Base-by-base conservation (phyloP, 2,888 invertebrate species). In the Torymus auratus region DNA sequence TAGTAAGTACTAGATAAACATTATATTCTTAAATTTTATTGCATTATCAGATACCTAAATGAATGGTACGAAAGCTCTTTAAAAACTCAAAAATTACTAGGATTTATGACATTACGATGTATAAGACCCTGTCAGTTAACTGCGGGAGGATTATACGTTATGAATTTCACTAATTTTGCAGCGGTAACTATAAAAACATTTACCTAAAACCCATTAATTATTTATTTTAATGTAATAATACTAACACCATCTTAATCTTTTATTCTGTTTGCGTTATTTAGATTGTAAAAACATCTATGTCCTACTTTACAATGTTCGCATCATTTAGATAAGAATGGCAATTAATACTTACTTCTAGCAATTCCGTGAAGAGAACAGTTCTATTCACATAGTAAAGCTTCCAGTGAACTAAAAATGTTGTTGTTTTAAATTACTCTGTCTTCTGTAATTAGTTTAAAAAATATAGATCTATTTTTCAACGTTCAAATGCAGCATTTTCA, bases 221-320 rank as follows among this genome's bases (percentile, higher is more conserved):
- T 17, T n/a, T 5, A 5, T 11, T 50, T n/a, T 15, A 15, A 50
- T 41, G 11, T 13, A 50, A 23, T 20, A 50, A 65, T 14, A 23
- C 28, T 64, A 23, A 15, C 15, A 5, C 13, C 2, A 50, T 15
- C 14, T 13, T n/a, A 41, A 65, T 65, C n/a, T 10, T 15, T 65
- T 41, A 15, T n/a, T 10, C 41, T 41, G 7, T 41, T 60, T 15
- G 12, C n/a, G 12, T 62, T 23, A 12, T 50, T 15, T n/a, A 65
- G 65, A 65, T 65, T 17, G 2, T 65, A 50, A 65, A 65, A 67
- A 67, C 50, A 7, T 67, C 65, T 2, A 15, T 67, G 15, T 67
- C 65, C n/a, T 67, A 67, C 52, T 52, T 67, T 0, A 67, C 65
- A 52, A 20, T 67, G 15, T 67, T 67, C 14, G n/a, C 52, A 15